A percentile compares a stretch with the other conserved stretches of the same genome.
These are phyloP conservation scores for Ovis canadensis DNA, from an alignment of 2,113 vertebrate species.

Conservation along the genomic window DNA sequence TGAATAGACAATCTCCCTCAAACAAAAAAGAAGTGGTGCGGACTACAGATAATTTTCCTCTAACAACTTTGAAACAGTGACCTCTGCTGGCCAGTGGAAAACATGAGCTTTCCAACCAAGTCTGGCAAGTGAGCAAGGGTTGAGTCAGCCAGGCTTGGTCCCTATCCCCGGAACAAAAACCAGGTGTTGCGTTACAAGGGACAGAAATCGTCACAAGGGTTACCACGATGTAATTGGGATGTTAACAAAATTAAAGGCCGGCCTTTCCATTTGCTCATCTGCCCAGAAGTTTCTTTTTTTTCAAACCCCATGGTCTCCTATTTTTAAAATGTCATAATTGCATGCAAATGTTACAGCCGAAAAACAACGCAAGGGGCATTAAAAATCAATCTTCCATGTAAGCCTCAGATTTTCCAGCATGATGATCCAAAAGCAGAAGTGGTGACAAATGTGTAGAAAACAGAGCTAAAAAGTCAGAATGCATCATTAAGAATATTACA, in stretches of 20 bases:
- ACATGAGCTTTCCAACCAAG: background rate
- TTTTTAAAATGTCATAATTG: slow-evolving; percentile 74
- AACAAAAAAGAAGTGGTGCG: background rate
- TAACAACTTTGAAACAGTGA: slow-evolving; percentile 65
- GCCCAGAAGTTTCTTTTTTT: slow-evolving; percentile 48
- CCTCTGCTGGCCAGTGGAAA: slow-evolving; percentile 66
- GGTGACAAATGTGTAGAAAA: slow-evolving; percentile 74
- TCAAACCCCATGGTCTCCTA: slow-evolving; percentile 51
- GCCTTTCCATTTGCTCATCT: slow-evolving; percentile 70
- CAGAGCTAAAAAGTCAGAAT: slow-evolving; percentile 68
- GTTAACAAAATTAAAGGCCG: slow-evolving; percentile 67
- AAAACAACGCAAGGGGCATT: slow-evolving; percentile 72
- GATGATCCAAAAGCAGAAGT: slow-evolving; percentile 71
- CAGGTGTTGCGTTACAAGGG: slow-evolving; percentile 66
- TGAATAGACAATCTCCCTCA: background rate
- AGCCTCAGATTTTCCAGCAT: slow-evolving; percentile 75
- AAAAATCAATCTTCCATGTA: slow-evolving; percentile 75
- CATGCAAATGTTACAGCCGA: slow-evolving; percentile 74
- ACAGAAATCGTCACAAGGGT: slow-evolving; percentile 60
- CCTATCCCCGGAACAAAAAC: slow-evolving; percentile 51
- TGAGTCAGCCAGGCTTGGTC: slow-evolving; percentile 40
- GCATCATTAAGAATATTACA: slow-evolving; percentile 68
- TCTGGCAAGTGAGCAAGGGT: slow-evolving; percentile 6
- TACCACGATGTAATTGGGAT: slow-evolving; percentile 68
- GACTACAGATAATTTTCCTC: background rate